Evolutionary conservation across 1,140 invertebrate genomes (phyloP).

Genomic region (Macrotrachela quadricornifera): DNA sequence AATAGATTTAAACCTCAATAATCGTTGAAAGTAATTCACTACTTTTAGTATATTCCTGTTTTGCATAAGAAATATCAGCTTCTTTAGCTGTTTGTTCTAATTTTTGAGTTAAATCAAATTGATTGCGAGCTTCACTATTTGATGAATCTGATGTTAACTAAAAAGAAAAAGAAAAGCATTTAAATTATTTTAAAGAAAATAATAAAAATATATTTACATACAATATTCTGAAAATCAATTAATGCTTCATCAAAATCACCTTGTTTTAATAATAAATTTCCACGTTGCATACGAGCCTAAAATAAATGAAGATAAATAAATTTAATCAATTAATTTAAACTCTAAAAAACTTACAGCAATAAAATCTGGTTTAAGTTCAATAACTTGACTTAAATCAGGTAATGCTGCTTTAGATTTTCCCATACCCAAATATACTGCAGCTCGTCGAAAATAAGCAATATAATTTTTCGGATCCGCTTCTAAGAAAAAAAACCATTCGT

Average conservation of each 20-base stretch:
- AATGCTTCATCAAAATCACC: conserved; percentile 58
- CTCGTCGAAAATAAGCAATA: conserved; percentile 55
- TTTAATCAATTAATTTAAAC: not conserved
- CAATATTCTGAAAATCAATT: conserved; percentile 57
- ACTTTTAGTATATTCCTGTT: conserved; percentile 46
- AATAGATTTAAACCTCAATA: conserved; percentile 41
- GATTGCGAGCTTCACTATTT: conserved; percentile 48
- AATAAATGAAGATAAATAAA: conserved; percentile 5
- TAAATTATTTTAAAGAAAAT: not conserved
- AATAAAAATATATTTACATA: conserved; percentile 39
- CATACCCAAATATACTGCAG: conserved; percentile 82
- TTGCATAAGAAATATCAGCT: conserved; percentile 43
- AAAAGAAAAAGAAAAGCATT: conserved; percentile 19
- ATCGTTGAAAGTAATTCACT: conserved; percentile 46
- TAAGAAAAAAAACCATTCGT: conserved; percentile 30
- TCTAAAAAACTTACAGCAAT: conserved; percentile 40
- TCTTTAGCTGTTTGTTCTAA: conserved; percentile 42
- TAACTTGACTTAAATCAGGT: conserved; percentile 67
- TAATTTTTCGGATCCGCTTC: conserved; percentile 89
- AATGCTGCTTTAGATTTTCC: conserved; percentile 85
- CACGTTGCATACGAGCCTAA: conserved; percentile 60
- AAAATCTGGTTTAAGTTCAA: conserved; percentile 84
- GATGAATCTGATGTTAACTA: conserved; percentile 49
- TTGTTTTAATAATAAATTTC: conserved; percentile 64
- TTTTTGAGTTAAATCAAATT: conserved; percentile 42